Evolutionary conservation across 1,140 invertebrate genomes (phyloP).

Genomic region (Bombus impatiens): DNA sequence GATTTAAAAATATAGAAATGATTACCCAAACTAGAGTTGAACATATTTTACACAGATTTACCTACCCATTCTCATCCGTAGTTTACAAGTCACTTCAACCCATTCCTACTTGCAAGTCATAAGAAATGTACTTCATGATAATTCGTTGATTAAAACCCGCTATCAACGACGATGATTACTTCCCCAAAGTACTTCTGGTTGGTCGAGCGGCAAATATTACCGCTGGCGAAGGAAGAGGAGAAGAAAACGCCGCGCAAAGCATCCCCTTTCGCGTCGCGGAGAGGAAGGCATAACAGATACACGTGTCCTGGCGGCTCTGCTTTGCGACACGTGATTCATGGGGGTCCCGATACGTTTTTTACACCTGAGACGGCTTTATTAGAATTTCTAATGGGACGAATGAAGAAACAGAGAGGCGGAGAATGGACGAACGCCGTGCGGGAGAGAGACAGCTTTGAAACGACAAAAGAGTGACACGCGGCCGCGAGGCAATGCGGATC

Average conservation of each 20-base stretch:
- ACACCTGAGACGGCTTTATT: constrained; percentile 79
- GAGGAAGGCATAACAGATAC: constrained; percentile 72
- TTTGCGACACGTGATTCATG: constrained; percentile 81
- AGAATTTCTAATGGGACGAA: constrained; percentile 79
- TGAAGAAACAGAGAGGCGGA: neutral
- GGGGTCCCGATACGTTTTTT: constrained; percentile 79
- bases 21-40: no score
- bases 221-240: neutral
- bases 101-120: neutral
- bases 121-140: neutral
- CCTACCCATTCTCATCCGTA: neutral
- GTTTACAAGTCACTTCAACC: neutral
- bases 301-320: constrained; percentile 76
- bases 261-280: neutral
- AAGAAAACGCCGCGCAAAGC: neutral
- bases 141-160: constrained; percentile 29
- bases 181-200: constrained; percentile 12
- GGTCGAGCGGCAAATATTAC: constrained; percentile 32
- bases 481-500: constrained; percentile 63
- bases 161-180: constrained; percentile 53
- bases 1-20: no score
- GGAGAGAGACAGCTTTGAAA: constrained; percentile 5
- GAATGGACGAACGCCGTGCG: no score
- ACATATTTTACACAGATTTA: neutral
- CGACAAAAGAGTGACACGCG: constrained; percentile 74